Conservation (phyloP, 2,888 invertebrate species). For the Diarsia rubi region DNA sequence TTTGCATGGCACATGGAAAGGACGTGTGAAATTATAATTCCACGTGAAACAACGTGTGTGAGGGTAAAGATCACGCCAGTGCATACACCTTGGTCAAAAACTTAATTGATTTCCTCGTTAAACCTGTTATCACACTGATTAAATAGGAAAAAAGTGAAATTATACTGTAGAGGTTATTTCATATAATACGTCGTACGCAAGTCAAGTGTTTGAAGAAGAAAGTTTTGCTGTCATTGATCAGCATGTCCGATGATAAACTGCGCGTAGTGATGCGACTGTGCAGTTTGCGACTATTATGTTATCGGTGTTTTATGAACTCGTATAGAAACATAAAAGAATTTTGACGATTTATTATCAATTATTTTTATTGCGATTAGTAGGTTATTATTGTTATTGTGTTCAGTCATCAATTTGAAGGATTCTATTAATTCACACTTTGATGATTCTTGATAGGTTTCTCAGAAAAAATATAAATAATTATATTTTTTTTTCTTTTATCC, state of each 20-base stretch:
- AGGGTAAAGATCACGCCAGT: constrained; percentile 42
- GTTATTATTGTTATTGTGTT: background rate
- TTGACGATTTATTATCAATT: background rate
- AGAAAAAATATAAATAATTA: too few relatives aligned
- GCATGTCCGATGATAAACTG: constrained; percentile 68
- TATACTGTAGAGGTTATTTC: constrained; percentile 37
- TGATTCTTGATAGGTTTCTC: background rate
- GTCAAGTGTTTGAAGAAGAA: constrained; percentile 71
- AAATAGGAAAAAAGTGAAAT: constrained; percentile 56
- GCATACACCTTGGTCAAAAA: constrained; percentile 27
- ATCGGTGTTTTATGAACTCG: constrained; percentile 39
- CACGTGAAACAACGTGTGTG: constrained; percentile 12
- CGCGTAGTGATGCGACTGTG: constrained; percentile 53
- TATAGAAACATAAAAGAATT: background rate
- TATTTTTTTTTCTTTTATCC: too few relatives aligned
- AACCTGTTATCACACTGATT: constrained; percentile 36
- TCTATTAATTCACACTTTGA: constrained; percentile 5
- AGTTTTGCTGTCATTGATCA: constrained; percentile 73
- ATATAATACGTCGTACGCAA: constrained; percentile 35
- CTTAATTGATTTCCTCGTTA: constrained; percentile 44
- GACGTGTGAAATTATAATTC: background rate
- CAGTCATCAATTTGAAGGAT: constrained; percentile 12
- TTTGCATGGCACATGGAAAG: background rate
- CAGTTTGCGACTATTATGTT: constrained; percentile 19
- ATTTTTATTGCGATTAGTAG: background rate